phyloP scores from a whole-genome alignment of 2,113 vertebrate genomes.

The Rhipidura dahli region DNA sequence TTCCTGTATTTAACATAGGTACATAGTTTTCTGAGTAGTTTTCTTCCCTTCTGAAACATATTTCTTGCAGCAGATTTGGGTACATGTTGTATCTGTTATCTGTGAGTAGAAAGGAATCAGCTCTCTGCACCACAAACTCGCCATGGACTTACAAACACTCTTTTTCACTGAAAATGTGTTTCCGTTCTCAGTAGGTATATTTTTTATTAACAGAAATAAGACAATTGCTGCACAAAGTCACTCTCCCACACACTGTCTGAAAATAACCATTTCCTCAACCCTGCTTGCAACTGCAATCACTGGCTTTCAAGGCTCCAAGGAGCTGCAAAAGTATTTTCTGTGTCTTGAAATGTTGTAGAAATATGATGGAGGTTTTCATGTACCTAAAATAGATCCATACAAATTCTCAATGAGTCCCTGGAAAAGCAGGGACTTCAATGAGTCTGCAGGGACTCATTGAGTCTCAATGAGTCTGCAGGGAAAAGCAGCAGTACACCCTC shows the following conservation, averaged over 20 bases:
- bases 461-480: background rate
- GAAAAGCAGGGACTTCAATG: too few species aligned
- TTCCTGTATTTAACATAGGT: background rate
- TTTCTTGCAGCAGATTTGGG: background rate
- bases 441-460: background rate
- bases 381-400: background rate
- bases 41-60: background rate
- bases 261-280: background rate
- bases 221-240: background rate
- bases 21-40: background rate
- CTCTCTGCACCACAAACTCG: background rate
- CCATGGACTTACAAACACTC: background rate
- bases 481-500: background rate
- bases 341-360: background rate
- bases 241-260: background rate
- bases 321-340: background rate
- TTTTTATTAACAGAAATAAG: background rate
- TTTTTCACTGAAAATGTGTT: background rate
- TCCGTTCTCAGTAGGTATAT: background rate
- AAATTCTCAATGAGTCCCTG: background rate
- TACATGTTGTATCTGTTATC: background rate
- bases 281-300: background rate
- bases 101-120: background rate
- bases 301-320: background rate
- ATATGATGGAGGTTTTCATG: accelerated